Evolutionary conservation across 2,888 invertebrate species (phyloP), one percentile per base, ranked within the genome.

Genomic region (Volucella inflata): DNA sequence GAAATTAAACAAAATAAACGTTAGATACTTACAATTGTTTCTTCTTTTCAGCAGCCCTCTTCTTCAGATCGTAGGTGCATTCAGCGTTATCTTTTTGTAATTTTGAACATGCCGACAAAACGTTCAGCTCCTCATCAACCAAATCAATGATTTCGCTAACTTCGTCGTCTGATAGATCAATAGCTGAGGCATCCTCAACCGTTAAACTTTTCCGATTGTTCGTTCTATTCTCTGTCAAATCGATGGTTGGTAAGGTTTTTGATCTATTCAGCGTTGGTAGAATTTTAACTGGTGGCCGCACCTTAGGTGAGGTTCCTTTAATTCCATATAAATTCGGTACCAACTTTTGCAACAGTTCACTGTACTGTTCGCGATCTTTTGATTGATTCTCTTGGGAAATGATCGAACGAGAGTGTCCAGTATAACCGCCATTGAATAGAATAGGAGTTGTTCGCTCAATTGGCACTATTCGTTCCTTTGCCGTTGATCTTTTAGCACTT

Each of bases 21-120:
- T 48, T 57, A 11, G 87, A 89, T 91, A 46, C 92, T 92, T 87
- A 88, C 87, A 88, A 55, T 65, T 88, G 80, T 0, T 80, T 92
- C 92, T 11, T 91, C 90, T 71, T 84, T 11, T 84, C 75, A 6
- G 80, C 85, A n/a, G 77, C 81, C 9, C 74, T 57, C 74, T 78
- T 82, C 53, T 87, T 87, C 42, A 87, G 36, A 12, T 87, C 87
- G 38, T 87, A 87, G n/a, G 40, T 40, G 50, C 87, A 87, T 55
- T 82, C 87, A 11, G 40, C 59, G 3, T 77, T 53, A 8, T 81
- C 71, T 30, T 84, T 60, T 38, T 88, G 87, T 9, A 89, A 51
- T 64, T 89, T 89, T 10, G 87, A 88, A 62, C 89, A 89, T 8
- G 87, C 87, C 12, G 88, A 88, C 2, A 89, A 44, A 14, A 89